Base-by-base conservation (phyloP, 2,797 vertebrate genomes). In the Cetoscarus ocellatus region DNA sequence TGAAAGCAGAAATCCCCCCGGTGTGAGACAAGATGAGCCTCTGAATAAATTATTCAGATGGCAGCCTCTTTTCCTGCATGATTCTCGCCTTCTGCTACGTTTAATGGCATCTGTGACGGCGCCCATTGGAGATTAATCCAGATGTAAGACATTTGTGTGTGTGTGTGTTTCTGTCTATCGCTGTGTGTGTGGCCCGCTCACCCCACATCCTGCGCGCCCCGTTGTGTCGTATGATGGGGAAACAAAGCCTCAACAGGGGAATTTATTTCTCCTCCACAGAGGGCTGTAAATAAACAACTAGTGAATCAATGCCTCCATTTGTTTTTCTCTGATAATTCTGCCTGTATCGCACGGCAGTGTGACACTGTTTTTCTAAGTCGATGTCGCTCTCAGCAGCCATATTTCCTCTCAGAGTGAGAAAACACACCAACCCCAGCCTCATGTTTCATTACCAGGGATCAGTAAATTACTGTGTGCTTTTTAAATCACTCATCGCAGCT, bases 31-130 rank as follows among this genome's bases (percentile, higher is more conserved):
- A 92, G 90, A 92, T 90, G 85, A 91, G 88, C 72, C 81, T 86
- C 80, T 65, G 90, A 93, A 93, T 94, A 93, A 94, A 95, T 94
- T 92, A 95, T 95, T 94, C 90, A 94, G 87, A 91, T 91, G 85
- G 91, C 86, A 84, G 87, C 86, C 70, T 89, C 88, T 91, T 36
- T 79, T 91, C 86, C 89, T 80, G 91, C 87, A 88, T 78, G 84
- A 89, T 88, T 93, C 92, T 93, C 87, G 86, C 90, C 88, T 91
- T 92, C 88, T 90, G 88, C 91, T 91, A 88, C 75, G 60, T 93
- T 91, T 94, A 93, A 94, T 92, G 90, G 89, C 91, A 92, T 94
- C 93, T 92, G 91, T 90, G 89, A 93, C 87, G 91, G 82, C 84
- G 86, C 83, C 92, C 91, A 88, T 88, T 80, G 85, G 92, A 93